phyloP scores from a whole-genome alignment of 2,888 invertebrate species.

The Noctua comes region DNA sequence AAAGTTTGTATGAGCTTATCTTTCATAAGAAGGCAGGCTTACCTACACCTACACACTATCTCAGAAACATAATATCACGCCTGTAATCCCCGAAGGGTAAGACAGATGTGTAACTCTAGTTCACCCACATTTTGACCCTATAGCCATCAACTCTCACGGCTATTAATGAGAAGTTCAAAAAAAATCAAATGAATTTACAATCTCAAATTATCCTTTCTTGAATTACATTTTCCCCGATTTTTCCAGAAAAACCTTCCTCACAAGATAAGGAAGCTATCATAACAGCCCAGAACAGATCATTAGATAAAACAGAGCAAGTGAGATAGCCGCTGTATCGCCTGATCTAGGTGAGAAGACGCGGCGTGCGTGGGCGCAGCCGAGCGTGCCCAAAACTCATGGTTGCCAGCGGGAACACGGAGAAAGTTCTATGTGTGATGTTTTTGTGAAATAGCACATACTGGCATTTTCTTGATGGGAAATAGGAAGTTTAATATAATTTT shows the following conservation, averaged over 20 bases:
- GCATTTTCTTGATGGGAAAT: not conserved
- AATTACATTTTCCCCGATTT: not conserved
- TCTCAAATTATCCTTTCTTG: not conserved
- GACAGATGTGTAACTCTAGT: not conserved
- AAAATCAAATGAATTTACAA: not conserved
- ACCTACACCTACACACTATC: not conserved
- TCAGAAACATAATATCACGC: not conserved
- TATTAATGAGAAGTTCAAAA: not conserved
- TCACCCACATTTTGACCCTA: not conserved
- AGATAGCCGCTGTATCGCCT: slow-evolving; percentile 54
- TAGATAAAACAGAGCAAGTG: slow-evolving; percentile 50
- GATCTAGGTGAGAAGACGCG: slow-evolving; percentile 48
- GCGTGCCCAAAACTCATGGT: slow-evolving; percentile 59
- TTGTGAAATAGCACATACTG: slow-evolving; percentile 5
- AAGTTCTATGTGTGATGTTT: not conserved
- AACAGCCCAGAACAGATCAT: slow-evolving; percentile 49
- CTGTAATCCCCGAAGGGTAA: not conserved
- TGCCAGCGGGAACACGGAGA: slow-evolving; percentile 38
- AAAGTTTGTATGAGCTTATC: not conserved
- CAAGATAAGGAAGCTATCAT: slow-evolving; percentile 39
- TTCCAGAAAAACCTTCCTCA: not conserved
- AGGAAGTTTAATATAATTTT: not conserved
- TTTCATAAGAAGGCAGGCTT: not conserved
- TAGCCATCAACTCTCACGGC: not conserved
- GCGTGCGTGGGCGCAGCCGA: slow-evolving; percentile 55